phyloP scores from a whole-genome alignment of 2,888 invertebrate species.

The Campoplex capitator region DNA sequence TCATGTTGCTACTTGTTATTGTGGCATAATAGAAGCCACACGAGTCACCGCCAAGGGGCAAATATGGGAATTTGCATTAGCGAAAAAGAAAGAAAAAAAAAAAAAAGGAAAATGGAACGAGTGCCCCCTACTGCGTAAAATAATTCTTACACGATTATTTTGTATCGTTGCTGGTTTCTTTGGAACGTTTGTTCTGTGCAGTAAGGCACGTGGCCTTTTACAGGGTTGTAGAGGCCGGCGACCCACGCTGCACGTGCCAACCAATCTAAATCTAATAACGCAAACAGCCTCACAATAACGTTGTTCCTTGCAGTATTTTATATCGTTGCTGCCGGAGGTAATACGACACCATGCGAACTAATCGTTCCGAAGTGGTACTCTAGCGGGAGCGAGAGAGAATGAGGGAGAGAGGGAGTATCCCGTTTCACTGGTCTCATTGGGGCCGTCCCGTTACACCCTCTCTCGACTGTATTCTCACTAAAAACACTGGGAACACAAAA shows the following conservation, averaged over 20 bases:
- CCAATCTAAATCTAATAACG: constrained; percentile 84
- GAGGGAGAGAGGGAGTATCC: constrained; percentile 71
- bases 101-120: constrained; percentile 44
- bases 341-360: constrained; percentile 84
- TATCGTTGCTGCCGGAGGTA: constrained; percentile 76
- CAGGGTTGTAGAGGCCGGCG: constrained; percentile 36
- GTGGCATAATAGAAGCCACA: constrained; percentile 68
- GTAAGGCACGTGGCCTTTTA: constrained; percentile 63
- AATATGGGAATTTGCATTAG: constrained; percentile 69
- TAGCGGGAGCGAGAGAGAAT: constrained; percentile 28
- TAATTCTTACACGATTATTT: constrained; percentile 71
- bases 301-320: constrained; percentile 66
- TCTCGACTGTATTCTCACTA: constrained; percentile 17
- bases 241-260: constrained; percentile 77
- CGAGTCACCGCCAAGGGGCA: constrained; percentile 66
- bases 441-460: constrained; percentile 21
- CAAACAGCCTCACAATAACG: constrained; percentile 82
- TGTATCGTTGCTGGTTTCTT: constrained; percentile 68
- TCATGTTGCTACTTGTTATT: constrained; percentile 63
- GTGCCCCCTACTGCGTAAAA: constrained; percentile 55
- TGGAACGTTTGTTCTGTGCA: constrained; percentile 49
- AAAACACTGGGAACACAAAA: constrained; percentile 33
- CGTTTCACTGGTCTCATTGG: constrained; percentile 79
- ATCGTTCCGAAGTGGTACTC: constrained; percentile 82
- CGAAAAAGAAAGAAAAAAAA: constrained; percentile 22